Evolutionary conservation across 1,140 invertebrate genomes (phyloP).

Genomic region (Trialeurodes vaporariorum): DNA sequence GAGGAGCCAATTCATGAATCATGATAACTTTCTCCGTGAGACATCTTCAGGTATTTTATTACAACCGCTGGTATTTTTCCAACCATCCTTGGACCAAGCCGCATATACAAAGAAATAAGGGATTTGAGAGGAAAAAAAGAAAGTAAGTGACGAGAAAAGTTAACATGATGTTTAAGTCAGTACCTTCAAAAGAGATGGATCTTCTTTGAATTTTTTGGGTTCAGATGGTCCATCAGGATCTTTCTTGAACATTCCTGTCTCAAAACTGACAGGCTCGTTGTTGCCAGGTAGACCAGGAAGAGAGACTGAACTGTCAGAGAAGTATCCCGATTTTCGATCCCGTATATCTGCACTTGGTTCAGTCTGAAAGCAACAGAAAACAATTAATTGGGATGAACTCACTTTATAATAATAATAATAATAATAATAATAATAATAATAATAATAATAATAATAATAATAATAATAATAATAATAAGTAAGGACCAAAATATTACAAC

Average conservation of each 20-base stretch:
- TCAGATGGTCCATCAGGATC: conserved; percentile 24
- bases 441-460: no score
- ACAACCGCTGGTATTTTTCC: no score
- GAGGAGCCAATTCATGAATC: no score
- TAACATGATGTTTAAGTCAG: conserved; percentile 10
- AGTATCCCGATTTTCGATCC: conserved; percentile 49
- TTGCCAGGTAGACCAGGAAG: conserved; percentile 51
- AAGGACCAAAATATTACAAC: no score
- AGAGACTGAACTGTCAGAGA: conserved; percentile 61
- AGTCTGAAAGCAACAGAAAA: conserved; percentile 15
- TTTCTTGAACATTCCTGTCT: conserved; percentile 64
- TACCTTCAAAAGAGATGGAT: conserved; percentile 6
- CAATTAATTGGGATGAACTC: no score
- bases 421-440: no score
- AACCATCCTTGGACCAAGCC: conserved; percentile 30
- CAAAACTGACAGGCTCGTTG: conserved; percentile 51
- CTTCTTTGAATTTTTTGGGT: background rate
- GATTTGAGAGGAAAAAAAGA: conserved; percentile 12
- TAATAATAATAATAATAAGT: no score
- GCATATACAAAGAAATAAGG: background rate
- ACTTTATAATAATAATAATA: no score
- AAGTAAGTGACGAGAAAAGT: conserved; percentile 9
- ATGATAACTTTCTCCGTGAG: no score
- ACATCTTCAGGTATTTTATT: no score
- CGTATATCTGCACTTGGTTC: conserved; percentile 28